These are phyloP conservation scores for Rhinatrema bivittatum DNA, from an alignment of 2,797 vertebrate species.

Conservation along the genomic window DNA sequence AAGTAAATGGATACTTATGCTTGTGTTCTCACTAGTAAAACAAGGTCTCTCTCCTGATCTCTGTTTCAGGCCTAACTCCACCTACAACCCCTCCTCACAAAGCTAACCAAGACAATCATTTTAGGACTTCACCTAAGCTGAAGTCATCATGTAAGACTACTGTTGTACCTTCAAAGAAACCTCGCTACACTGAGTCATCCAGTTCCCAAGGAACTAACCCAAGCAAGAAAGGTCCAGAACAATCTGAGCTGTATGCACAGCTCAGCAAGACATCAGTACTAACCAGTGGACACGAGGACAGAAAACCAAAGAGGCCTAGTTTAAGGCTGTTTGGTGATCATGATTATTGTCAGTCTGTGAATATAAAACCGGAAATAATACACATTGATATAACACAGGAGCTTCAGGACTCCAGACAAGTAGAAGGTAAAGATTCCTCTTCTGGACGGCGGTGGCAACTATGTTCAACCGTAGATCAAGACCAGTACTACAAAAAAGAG, in stretches of 20 bases:
- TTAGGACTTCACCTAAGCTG: conserved; percentile 92
- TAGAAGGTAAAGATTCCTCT: conserved; percentile 81
- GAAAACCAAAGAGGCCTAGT: conserved; percentile 72
- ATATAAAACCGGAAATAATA: conserved; percentile 76
- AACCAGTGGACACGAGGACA: conserved; percentile 73
- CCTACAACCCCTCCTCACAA: conserved; percentile 99
- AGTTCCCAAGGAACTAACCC: conserved; percentile 70
- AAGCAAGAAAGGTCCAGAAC: conserved; percentile 79
- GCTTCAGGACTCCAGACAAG: conserved; percentile 73
- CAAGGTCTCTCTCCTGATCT: no score
- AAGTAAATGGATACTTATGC: conserved; percentile 23
- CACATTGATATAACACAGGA: conserved; percentile 59
- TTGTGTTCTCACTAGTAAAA: not conserved
- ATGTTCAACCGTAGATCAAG: conserved; percentile 58
- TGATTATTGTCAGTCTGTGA: conserved; percentile 92
- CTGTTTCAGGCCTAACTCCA: conserved; percentile 89
- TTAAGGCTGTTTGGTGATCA: conserved; percentile 89
- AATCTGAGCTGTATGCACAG: conserved; percentile 89
- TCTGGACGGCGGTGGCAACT: conserved; percentile 68
- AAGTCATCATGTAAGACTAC: conserved; percentile 92
- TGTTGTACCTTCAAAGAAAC: conserved; percentile 81
- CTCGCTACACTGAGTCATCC: conserved; percentile 78
- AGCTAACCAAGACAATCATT: conserved; percentile 97
- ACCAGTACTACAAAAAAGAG: conserved; percentile 61
- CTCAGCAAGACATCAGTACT: conserved; percentile 81